These are phyloP conservation scores for Eulemur rufifrons DNA, from an alignment of 2,113 vertebrate species.

Conservation along the genomic window DNA sequence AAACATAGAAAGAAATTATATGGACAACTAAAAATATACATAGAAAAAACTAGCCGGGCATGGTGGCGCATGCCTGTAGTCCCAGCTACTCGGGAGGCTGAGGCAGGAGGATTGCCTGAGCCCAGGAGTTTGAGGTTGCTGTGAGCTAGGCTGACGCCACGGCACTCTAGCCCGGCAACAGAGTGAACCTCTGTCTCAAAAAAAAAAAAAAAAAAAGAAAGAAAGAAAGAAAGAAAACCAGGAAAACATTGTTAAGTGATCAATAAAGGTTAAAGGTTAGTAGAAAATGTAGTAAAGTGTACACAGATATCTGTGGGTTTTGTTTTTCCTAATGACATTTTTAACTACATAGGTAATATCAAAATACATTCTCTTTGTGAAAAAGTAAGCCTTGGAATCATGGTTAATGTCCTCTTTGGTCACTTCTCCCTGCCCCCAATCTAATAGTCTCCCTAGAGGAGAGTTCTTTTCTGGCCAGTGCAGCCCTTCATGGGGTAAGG, in stretches of 20 bases:
- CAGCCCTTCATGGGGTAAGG: not conserved
- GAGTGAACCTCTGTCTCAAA: no score
- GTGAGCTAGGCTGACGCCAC: no score
- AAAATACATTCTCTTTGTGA: not conserved
- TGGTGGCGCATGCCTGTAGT: no score
- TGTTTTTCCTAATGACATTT: slow-evolving; percentile 17
- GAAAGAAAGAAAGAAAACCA: not conserved
- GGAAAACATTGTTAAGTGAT: not conserved
- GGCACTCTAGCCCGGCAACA: no score
- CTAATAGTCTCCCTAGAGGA: not conserved
- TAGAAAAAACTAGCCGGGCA: no score
- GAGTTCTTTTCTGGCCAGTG: not conserved
- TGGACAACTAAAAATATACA: no score
- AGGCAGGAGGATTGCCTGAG: no score
- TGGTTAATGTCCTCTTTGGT: not conserved
- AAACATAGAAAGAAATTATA: no score
- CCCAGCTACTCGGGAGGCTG: no score
- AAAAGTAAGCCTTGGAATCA: not conserved
- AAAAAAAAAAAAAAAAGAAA: no score
- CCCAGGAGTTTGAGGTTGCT: no score
- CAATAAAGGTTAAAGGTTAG: not conserved
- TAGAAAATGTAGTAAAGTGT: not conserved
- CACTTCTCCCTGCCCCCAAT: not conserved
- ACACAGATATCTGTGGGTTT: not conserved
- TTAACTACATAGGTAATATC: not conserved